phyloP scores from a whole-genome alignment of 2,888 invertebrate species.

The Busseola fusca region DNA sequence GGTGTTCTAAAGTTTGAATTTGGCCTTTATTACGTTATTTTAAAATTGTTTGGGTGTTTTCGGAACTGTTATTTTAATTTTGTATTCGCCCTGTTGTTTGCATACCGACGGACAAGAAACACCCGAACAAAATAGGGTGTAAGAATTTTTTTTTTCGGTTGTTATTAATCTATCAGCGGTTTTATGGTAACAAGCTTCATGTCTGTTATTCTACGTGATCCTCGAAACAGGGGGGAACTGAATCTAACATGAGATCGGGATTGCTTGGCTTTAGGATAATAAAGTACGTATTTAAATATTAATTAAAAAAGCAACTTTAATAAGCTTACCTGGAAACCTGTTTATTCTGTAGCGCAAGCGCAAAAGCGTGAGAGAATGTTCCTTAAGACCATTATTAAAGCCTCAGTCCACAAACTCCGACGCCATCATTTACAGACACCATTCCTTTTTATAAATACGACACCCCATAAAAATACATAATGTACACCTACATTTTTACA shows the following conservation, averaged over 20 bases:
- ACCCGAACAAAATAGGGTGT: constrained; percentile 77
- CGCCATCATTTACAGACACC: constrained; percentile 37
- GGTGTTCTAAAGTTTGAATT: constrained; percentile 60
- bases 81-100: constrained; percentile 72
- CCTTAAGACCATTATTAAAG: constrained; percentile 25
- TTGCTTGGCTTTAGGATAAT: background rate
- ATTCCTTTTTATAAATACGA: constrained; percentile 54
- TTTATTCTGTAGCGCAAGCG: constrained; percentile 9
- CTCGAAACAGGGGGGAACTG: background rate
- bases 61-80: constrained; percentile 51
- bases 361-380: constrained; percentile 28
- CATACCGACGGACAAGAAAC: constrained; percentile 80
- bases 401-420: constrained; percentile 30
- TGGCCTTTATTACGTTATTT: constrained; percentile 52
- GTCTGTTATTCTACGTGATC: constrained; percentile 54
- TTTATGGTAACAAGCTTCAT: constrained; percentile 63
- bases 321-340: constrained; percentile 42
- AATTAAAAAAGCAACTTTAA: constrained; percentile 27
- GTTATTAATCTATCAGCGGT: constrained; percentile 67
- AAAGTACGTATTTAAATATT: constrained; percentile 13
- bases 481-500: constrained; percentile 64
- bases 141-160: constrained; percentile 69
- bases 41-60: constrained; percentile 58
- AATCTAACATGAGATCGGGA: background rate
- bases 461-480: constrained; percentile 54